These are phyloP conservation scores for Melanotaenia nigrans DNA, from an alignment of 2,797 vertebrate species.

Conservation along the genomic window DNA sequence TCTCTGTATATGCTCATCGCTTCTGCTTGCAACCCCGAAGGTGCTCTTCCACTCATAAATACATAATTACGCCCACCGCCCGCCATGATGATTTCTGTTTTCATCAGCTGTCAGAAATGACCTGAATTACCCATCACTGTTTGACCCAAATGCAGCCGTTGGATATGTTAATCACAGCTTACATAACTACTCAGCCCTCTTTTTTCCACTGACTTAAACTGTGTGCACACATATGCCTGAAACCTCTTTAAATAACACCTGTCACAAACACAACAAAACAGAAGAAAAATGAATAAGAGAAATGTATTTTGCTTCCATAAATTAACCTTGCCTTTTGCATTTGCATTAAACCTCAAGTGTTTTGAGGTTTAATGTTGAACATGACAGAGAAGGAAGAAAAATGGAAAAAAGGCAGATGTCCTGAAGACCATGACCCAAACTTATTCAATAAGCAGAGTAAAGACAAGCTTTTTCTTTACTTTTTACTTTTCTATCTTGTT, in stretches of 20 bases:
- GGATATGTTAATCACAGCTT: conserved; percentile 83
- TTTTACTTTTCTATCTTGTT: conserved; percentile 24
- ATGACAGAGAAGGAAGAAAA: conserved; percentile 56
- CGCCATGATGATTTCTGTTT: conserved; percentile 81
- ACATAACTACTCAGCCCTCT: conserved; percentile 74
- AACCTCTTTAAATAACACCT: conserved; percentile 69
- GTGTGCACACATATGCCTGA: conserved; percentile 28
- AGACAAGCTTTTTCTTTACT: conserved; percentile 45
- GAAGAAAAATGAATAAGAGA: conserved; percentile 26
- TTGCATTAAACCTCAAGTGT: conserved; percentile 36
- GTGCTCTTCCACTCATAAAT: conserved; percentile 83
- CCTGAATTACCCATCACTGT: conserved; percentile 82
- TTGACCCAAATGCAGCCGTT: conserved; percentile 83
- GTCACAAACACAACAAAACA: conserved; percentile 50
- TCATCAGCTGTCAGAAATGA: conserved; percentile 87
- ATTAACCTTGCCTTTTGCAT: conserved; percentile 69
- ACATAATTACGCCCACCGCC: conserved; percentile 79
- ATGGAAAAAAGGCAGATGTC: conserved; percentile 53
- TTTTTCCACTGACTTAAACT: conserved; percentile 51
- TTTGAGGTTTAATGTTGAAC: conserved; percentile 72
- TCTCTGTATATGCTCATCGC: conserved; percentile 66
- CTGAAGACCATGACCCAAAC: conserved; percentile 65
- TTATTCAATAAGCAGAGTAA: conserved; percentile 37
- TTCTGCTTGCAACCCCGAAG: conserved; percentile 72
- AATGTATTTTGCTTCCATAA: conserved; percentile 57